A percentile compares a stretch with the other conserved stretches of the same genome.
phyloP scores from a whole-genome alignment of 2,113 vertebrate species.

The Oreochromis aureus region DNA sequence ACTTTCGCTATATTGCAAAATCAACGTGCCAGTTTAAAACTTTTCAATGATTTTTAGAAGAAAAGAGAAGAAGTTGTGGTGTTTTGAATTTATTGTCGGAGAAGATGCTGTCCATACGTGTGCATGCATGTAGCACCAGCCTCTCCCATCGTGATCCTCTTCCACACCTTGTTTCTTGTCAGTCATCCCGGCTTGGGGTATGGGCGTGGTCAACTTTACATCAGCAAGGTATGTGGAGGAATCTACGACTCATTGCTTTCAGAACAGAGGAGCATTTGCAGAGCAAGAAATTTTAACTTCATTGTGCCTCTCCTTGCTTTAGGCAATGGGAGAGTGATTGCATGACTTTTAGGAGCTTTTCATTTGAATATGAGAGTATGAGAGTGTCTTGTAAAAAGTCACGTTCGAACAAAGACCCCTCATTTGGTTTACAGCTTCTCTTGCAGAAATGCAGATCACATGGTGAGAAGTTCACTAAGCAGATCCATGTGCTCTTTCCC shows the following conservation, averaged over 20 bases:
- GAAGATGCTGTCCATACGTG: not conserved
- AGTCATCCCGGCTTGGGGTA: not conserved
- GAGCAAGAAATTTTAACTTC: not conserved
- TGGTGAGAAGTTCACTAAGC: not conserved
- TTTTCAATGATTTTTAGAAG: not conserved
- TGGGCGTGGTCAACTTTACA: slow-evolving; percentile 2
- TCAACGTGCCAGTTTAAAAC: not conserved
- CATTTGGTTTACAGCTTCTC: not conserved
- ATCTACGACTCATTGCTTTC: not conserved
- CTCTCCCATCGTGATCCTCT: not conserved
- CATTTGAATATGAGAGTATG: not conserved
- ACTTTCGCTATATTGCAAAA: not conserved
- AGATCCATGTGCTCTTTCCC: not conserved
- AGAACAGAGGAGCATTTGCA: not conserved
- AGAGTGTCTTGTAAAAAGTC: not conserved
- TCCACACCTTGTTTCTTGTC: not conserved
- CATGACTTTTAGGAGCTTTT: not conserved
- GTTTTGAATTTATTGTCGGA: not conserved
- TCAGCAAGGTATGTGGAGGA: slow-evolving; percentile 24
- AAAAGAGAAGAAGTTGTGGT: not conserved
- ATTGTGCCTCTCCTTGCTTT: not conserved
- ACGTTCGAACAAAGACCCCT: slow-evolving; percentile 7
- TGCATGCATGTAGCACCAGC: not conserved
- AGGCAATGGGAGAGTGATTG: not conserved
- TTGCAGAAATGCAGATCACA: not conserved